Conservation (phyloP, 2,113 vertebrate genomes). For the Ellobius talpinus region DNA sequence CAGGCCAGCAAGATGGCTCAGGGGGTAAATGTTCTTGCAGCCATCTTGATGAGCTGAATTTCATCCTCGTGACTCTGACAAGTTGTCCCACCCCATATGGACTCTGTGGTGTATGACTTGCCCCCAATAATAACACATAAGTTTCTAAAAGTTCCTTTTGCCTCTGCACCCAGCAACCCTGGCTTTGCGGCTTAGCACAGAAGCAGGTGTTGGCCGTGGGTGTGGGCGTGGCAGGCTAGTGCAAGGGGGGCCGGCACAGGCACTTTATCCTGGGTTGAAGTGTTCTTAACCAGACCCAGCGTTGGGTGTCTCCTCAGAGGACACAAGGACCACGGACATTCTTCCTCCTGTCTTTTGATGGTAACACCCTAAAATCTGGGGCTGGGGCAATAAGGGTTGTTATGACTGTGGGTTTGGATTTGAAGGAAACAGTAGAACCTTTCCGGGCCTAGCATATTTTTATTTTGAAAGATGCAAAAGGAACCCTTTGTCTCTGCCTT, state of each 20-base stretch:
- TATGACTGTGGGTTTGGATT: not conserved
- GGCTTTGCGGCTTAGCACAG: conserved; percentile 1
- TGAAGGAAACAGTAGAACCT: not conserved
- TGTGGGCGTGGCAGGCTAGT: not conserved
- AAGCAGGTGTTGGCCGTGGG: not conserved
- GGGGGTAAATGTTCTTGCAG: not conserved
- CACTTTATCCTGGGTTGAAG: not conserved
- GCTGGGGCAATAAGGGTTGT: not conserved
- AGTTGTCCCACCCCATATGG: not conserved
- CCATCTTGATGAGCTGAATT: not conserved
- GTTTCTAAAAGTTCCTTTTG: not conserved
- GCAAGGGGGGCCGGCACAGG: not conserved
- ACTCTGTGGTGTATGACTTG: not conserved
- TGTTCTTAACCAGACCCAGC: not conserved
- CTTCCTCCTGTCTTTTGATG: not conserved
- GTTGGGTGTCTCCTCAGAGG: not conserved
- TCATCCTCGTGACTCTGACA: not conserved
- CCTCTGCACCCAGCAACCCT: not conserved
- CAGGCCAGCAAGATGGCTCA: not conserved
- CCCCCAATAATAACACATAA: not conserved
- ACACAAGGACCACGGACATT: not conserved
- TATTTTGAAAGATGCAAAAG: not conserved
- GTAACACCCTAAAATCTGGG: not conserved
- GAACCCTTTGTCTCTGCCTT: not conserved
- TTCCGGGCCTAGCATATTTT: not conserved